Base-by-base conservation (phyloP, 2,888 invertebrate species). In the Leptopilina drosophilae region DNA sequence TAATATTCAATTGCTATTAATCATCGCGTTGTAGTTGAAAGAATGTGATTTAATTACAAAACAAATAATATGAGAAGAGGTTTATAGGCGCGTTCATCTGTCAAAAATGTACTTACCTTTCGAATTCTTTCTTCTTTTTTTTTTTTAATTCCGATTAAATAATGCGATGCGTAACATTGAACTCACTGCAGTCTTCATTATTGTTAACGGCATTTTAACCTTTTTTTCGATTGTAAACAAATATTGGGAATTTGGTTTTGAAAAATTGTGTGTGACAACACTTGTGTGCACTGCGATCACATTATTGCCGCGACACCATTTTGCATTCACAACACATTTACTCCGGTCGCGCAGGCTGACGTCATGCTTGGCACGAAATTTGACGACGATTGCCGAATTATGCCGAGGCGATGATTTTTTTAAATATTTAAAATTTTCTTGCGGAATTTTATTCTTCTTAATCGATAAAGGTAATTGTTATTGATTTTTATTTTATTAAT, bases 71-170 rank as follows among this genome's bases (percentile, higher is more conserved):
- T n/a, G 14, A 11, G 26, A 53, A 8, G 12, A 56, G 14, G 20
- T 20, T 20, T 20, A 73, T 26, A 42, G 42, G 42, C 42, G 73
- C 56, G 56, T 73, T 73, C 14, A 33, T 73, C 56, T 73, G 73
- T 73, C 73, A 73, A 73, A 62, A 73, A 56, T 46, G 8, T n/a
- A 33, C 56, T 73, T 11, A 73, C 73, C 73, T 73, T 73, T 73
- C 14, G 33, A 33, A 14, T 49, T 46, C 7, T 46, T 46, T 5
- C 7, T 46, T 46, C 7, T 46, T 46, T 46, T 46, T 46, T 46
- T 46, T 9, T 49, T 56, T 33, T 73, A 73, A 56, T 73, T 26
- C n/a, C 9, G 9, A 14, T 14, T 14, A 73, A 73, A 7, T 56
- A 53, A 26, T n/a, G 53, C 53, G 5, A 73, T 53, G 26, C 53